Base-by-base conservation (phyloP, 2,113 vertebrate species). In the Colistium nudipinnis region DNA sequence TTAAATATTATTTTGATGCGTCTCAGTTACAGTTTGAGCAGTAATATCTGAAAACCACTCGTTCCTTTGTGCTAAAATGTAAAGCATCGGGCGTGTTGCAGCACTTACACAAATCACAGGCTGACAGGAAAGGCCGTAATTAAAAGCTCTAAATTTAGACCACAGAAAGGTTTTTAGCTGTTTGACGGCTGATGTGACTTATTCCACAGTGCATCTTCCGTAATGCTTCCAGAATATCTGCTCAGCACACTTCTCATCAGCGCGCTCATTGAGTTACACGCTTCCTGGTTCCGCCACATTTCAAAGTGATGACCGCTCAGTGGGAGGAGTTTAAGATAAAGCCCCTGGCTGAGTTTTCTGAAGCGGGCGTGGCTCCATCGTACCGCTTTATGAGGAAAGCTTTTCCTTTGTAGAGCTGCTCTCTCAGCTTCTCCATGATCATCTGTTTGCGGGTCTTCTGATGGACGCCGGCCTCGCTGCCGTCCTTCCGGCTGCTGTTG, bases 321-420 rank as follows among this genome's bases (percentile, higher is more conserved):
- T 7, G 14, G 38, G 13, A 7, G 41, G 43, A 13, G 43, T 22
- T 45, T 43, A 43, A n/a, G 16, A n/a, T n/a, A n/a, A n/a, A n/a
- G n/a, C n/a, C n/a, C n/a, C n/a, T n/a, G n/a, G n/a, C n/a, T n/a
- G n/a, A n/a, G n/a, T n/a, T n/a, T n/a, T n/a, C n/a, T n/a, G n/a
- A n/a, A n/a, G n/a, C n/a, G n/a, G n/a, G n/a, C n/a, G n/a, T n/a
- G 36, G 17, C 41, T 4, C 41, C 12, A 12, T 39, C 91, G 89
- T 87, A 99, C 97, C 94, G 94, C 84, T 94, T 96, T 70, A 96
- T 86, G 28, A 93, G 82, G 85, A 96, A 96, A 28, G 92, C 93
- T 74, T 94, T 98, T 31, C 93, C 96, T 87, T 94, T 97, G 84
- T 95, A 92, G 53, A 98, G 88, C 85, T 96, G 96, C 84, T 98